Base-by-base conservation (phyloP, 35 echinoderm and acorn worm genomes). In the Lytechinus variegatus region DNA sequence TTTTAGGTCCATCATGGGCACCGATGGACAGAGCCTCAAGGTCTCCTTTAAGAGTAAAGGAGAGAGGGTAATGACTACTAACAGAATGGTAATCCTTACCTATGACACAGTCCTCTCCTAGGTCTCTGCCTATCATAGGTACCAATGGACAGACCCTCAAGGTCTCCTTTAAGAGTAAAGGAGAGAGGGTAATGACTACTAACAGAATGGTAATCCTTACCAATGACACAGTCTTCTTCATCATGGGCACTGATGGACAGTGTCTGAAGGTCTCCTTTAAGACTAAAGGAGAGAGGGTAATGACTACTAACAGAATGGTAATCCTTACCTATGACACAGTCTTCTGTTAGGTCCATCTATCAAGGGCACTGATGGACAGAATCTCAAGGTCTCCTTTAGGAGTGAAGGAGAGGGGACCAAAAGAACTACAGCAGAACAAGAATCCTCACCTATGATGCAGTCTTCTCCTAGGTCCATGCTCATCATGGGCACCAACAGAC, bases 331-430 rank as follows among this genome's bases (percentile, higher is more conserved):
- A 97, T 66, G 54, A 94, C 92, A 55, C 96, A 96, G 79, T 97
- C 95, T 93, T 97, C 96, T 27, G 96, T 94, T 6, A 97, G 28
- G 2, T 93, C 88, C n/a, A 96, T 95, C 95, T 94, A 99, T 96
- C 51, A 97, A 87, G 19, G 98, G 98, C 10, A 99, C 98, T 9
- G 96, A 96, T 8, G 98, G 97, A 87, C 13, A 97, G 2, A 99
- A 21, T 56, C 98, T 91, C 6, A 99, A 96, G n/a, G 98, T 87
- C 89, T 99, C 98, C 87, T 99, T 97, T 28, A 99, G 14, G 33
- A 97, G 33, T 44, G 2, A 0, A 44, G 33, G 33, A 44, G 33
- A 44, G 33, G 33, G 33, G 33, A 2, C n/a, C n/a, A n/a, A 44
- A 44, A 44, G 0, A 2, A 44, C 33, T 44, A 44, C n/a, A n/a